phyloP scores from a whole-genome alignment of 1,140 invertebrate species.

The Triops cancriformis region DNA sequence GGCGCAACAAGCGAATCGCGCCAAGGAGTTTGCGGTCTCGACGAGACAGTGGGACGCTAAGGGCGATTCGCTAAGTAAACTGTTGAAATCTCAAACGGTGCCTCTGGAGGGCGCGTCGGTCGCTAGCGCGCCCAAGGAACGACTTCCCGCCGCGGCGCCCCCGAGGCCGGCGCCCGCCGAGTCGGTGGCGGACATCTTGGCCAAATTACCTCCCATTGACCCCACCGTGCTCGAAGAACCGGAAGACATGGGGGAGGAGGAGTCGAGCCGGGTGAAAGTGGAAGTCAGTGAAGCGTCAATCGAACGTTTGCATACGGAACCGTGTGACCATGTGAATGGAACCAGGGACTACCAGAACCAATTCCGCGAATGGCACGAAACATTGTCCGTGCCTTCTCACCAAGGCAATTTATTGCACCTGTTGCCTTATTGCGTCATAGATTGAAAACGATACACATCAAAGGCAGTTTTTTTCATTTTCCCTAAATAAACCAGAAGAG shows the following conservation, averaged over 20 bases:
- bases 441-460: conserved; percentile 43
- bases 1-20: conserved; percentile 20
- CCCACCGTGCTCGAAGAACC: conserved; percentile 47
- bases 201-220: conserved; percentile 54
- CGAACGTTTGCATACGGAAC: conserved; percentile 40
- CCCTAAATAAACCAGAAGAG: too few relatives aligned
- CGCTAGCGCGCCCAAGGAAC: not conserved
- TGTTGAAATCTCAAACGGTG: conserved; percentile 23
- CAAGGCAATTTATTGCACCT: conserved; percentile 66
- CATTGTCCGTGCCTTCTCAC: conserved; percentile 55
- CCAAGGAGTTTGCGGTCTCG: conserved; percentile 25
- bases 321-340: conserved; percentile 53
- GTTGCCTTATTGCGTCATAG: conserved; percentile 86
- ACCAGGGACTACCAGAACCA: conserved; percentile 46
- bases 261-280: conserved; percentile 37
- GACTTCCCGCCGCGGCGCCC: not conserved
- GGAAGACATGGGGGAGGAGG: conserved; percentile 33
- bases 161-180: conserved; percentile 30
- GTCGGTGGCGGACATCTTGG: conserved; percentile 48
- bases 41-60: conserved; percentile 29
- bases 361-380: conserved; percentile 78
- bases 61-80: conserved; percentile 20
- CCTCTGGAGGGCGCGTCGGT: not conserved
- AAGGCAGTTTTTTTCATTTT: too few relatives aligned
- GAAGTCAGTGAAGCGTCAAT: conserved; percentile 41